Evolutionary conservation across 2,888 invertebrate genomes (phyloP), one percentile per base, ranked within the genome.

Genomic region (Spicauda simplicius): DNA sequence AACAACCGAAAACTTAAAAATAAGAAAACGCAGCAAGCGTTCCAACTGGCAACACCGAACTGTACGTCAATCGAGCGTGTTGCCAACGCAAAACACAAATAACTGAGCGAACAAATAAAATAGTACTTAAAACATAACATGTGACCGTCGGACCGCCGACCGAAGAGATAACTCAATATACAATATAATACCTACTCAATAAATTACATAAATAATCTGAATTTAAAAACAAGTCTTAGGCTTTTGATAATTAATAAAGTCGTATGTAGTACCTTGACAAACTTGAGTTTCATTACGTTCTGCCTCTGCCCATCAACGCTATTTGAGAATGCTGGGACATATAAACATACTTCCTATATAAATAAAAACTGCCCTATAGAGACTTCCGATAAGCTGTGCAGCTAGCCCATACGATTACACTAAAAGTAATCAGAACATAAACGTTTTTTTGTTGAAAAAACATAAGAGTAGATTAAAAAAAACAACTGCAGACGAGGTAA

Each of bases 161-260:
- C 82, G 83, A 85, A 78, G 80, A 80, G 81, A 75, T 82, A 82
- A 68, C 62, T 69, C 71, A 73, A 73, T 74, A 75, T 76, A 84
- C 74, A 80, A 73, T 77, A 77, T 85, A 84, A 83, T 87, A 90
- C 88, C 88, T 91, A 92, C 82, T 84, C 85, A 91, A 91, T 91
- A 91, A 91, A 85, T 91, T 91, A 92, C 86, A 91, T 93, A 93
- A 92, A 92, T 90, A 86, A 91, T 92, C 88, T 91, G 90, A 90
- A 90, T 89, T 88, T 85, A 87, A 91, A 88, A 79, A 93, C 90
- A 88, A 91, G 88, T 91, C 91, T 91, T 91, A 91, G 91, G 91
- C 90, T 88, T 91, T 80, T 85, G 84, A 85, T 83, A 84, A 88
- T 84, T 56, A 55, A 54, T 63, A 62, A 83, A 83, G 84, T 76